Conservation (phyloP, 2,888 invertebrate species). For the Mimas tiliae region DNA sequence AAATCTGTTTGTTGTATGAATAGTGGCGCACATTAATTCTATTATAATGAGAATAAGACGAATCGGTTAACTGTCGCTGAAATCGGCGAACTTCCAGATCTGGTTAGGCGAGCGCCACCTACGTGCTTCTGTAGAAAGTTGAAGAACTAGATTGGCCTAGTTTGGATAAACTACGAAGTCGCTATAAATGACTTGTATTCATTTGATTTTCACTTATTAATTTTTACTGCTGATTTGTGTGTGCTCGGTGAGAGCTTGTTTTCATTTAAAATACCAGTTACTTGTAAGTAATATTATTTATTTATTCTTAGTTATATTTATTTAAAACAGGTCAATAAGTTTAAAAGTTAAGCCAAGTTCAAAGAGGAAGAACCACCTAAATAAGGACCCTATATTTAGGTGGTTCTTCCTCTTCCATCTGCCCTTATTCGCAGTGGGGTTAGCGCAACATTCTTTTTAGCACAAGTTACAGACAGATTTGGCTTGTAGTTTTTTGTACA, state of each 20-base stretch:
- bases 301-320: not conserved
- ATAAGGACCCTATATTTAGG: too few relatives aligned
- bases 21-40: conserved; percentile 33
- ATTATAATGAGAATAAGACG: not conserved
- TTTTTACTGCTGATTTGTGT: conserved; percentile 3
- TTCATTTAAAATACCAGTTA: not conserved
- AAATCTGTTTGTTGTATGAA: conserved; percentile 37
- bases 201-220: conserved; percentile 63
- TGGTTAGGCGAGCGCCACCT: conserved; percentile 63
- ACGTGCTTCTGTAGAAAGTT: conserved; percentile 78
- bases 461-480: too few relatives aligned
- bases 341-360: too few relatives aligned
- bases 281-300: not conserved
- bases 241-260: conserved; percentile 27
- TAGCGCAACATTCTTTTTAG: too few relatives aligned
- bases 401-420: too few relatives aligned
- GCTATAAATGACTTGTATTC: conserved; percentile 55
- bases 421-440: too few relatives aligned
- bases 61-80: conserved; percentile 46
- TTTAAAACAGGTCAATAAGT: too few relatives aligned
- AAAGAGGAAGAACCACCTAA: too few relatives aligned
- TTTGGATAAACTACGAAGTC: conserved; percentile 64
- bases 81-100: conserved; percentile 53
- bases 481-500: too few relatives aligned
- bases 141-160: conserved; percentile 76